Percentiles rank a stretch among this genome's conserved stretches.
phyloP scores from a whole-genome alignment of 2,888 invertebrate species.

The Melanostoma mellinum region DNA sequence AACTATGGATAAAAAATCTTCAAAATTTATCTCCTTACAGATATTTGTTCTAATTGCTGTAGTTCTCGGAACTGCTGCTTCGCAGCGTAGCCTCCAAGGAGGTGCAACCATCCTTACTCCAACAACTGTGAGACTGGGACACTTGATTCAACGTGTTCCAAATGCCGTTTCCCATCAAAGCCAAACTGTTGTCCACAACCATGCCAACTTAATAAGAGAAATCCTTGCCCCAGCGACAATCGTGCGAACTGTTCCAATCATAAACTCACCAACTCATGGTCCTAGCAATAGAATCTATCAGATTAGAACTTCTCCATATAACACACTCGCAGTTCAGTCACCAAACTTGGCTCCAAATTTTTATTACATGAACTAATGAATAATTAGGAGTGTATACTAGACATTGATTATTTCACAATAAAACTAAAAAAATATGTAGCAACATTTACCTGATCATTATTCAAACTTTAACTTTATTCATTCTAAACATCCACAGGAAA shows the following conservation, averaged over 20 bases:
- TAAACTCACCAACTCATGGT: not conserved
- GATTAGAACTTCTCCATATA: not conserved
- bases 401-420: not conserved
- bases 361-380: too few species aligned
- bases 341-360: not conserved
- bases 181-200: constrained; percentile 81
- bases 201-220: constrained; percentile 77
- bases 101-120: constrained; percentile 12
- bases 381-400: too few species aligned
- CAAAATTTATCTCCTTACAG: not conserved
- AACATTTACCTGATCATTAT: not conserved
- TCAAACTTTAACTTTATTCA: not conserved
- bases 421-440: not conserved
- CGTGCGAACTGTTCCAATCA: constrained; percentile 21
- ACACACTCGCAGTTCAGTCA: not conserved
- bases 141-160: constrained; percentile 76
- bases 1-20: too few species aligned
- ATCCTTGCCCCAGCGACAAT: constrained; percentile 57
- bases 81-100: constrained; percentile 43
- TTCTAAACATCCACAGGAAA: not conserved
- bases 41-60: constrained; percentile 62
- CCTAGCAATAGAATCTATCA: too few species aligned
- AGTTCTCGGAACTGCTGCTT: constrained; percentile 44
- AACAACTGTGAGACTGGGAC: not conserved
- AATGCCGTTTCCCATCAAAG: constrained; percentile 82